Conservation (phyloP, 1,140 invertebrate genomes). For the Drosophila paulistorum region DNA sequence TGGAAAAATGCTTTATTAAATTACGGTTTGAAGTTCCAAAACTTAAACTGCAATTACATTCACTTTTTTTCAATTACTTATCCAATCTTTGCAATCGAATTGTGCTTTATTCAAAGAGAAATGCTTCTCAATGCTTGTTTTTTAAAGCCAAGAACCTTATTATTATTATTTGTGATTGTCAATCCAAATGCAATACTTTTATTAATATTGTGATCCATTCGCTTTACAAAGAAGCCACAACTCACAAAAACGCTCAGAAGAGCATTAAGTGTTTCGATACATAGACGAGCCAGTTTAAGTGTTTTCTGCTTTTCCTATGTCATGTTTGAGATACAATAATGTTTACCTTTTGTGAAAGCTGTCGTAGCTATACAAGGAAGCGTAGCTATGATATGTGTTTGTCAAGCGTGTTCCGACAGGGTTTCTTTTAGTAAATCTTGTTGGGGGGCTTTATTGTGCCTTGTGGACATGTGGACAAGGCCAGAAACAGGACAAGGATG, state of each 20-base stretch:
- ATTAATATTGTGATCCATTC: too few species aligned
- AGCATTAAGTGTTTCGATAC: neutral
- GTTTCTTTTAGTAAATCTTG: constrained; percentile 9
- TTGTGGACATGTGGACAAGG: constrained; percentile 1
- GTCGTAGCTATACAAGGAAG: neutral
- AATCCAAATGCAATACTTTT: too few species aligned
- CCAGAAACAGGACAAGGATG: neutral
- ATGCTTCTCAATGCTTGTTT: too few species aligned
- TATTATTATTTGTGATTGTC: too few species aligned
- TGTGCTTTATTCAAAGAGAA: too few species aligned
- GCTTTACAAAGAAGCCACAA: neutral
- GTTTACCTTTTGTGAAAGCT: constrained; percentile 7
- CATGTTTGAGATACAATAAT: constrained; percentile 2
- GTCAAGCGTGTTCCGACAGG: constrained; percentile 10
- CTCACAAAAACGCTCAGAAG: neutral
- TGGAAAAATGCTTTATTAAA: too few species aligned
- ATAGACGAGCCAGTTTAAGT: neutral
- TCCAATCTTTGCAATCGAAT: too few species aligned
- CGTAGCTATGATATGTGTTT: constrained; percentile 14
- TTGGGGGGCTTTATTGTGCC: neutral
- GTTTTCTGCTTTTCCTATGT: constrained; percentile 5
- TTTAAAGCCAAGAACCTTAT: too few species aligned
- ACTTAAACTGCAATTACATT: too few species aligned
- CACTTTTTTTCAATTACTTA: too few species aligned
- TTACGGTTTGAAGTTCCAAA: too few species aligned